Conservation (phyloP, 2,113 vertebrate species). For the Podarcis raffonei region DNA sequence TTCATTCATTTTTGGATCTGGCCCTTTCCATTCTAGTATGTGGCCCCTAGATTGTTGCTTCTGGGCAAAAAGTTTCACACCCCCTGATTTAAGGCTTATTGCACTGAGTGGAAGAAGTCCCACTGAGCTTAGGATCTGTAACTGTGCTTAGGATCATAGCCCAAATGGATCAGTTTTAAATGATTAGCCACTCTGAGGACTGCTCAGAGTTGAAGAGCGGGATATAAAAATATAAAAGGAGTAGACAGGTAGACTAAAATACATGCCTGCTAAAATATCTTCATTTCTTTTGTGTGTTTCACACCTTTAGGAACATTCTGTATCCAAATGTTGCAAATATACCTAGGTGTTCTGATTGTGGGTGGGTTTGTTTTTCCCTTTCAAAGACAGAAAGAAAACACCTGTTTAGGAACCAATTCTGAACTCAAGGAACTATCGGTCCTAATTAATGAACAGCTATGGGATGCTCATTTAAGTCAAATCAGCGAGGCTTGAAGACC, state of each 20-base stretch:
- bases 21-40: no score
- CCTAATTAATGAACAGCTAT: conserved; percentile 77
- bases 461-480: conserved; percentile 77
- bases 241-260: conserved; percentile 14
- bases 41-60: no score
- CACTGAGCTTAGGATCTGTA: no score
- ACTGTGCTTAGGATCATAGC: no score
- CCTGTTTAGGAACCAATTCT: conserved; percentile 75
- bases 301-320: conserved; percentile 44
- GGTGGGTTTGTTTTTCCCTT: background rate
- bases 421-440: conserved; percentile 73
- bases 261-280: conserved; percentile 20
- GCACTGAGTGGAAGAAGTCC: no score
- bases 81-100: no score
- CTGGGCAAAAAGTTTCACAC: no score
- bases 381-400: conserved; percentile 64
- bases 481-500: conserved; percentile 79
- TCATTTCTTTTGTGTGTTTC: conserved; percentile 32
- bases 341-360: background rate
- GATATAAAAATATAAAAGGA: background rate
- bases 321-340: conserved; percentile 62
- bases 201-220: background rate
- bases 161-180: no score
- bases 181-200: background rate
- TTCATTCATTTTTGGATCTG: no score